Percentiles rank a stretch among this genome's conserved stretches.
Conservation (phyloP, 2,113 vertebrate genomes). For the Trematocara unimaculatum region DNA sequence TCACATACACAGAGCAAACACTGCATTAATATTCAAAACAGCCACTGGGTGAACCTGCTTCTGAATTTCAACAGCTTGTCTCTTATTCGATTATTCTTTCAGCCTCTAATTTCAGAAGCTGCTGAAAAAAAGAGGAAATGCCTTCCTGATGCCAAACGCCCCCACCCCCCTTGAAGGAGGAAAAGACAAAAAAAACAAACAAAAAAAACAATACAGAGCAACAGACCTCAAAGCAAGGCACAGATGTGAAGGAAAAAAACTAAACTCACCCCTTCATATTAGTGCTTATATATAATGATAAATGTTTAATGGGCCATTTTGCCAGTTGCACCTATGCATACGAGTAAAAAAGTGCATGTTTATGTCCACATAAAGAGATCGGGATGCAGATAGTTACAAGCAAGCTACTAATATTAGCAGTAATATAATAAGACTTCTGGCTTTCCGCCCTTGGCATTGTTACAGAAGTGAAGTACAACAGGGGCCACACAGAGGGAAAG, state of each 20-base stretch:
- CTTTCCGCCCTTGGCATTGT: conserved; percentile 5
- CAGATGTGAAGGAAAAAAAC: background rate
- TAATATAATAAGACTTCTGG: conserved; percentile 15
- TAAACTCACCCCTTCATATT: background rate
- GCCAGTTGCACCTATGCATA: background rate
- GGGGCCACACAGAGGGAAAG: background rate
- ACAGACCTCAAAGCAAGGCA: background rate
- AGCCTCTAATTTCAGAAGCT: conserved; percentile 13
- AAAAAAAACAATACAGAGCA: background rate
- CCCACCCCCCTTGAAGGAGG: background rate
- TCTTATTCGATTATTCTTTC: conserved; percentile 26
- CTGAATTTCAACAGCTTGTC: conserved; percentile 26
- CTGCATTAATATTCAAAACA: conserved; percentile 35
- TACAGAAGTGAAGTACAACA: background rate
- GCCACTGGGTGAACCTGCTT: conserved; percentile 19
- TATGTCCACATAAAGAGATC: background rate
- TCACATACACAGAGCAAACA: background rate
- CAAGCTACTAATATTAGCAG: conserved; percentile 5
- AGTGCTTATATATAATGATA: background rate
- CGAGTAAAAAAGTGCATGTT: background rate
- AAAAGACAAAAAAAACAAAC: background rate
- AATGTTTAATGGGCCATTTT: background rate
- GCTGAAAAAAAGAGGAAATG: conserved; percentile 14
- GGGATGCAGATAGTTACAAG: background rate
- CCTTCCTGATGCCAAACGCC: background rate